Conservation (phyloP, 2,797 vertebrate genomes). For the Arnoldichthys spilopterus region DNA sequence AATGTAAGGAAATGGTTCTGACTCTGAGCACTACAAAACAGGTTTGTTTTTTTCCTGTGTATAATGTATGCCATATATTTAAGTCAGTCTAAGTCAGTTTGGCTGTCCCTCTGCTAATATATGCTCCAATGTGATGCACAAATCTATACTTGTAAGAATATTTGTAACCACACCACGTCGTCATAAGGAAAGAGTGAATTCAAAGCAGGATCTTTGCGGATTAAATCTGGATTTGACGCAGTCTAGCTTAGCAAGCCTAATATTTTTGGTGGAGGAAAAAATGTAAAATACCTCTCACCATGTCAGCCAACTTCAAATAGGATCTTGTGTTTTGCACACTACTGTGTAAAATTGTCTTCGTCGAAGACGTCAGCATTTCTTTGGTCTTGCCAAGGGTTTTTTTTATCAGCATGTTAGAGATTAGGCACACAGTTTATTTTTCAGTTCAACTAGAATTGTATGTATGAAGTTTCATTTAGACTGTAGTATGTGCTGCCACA, state of each 20-base stretch:
- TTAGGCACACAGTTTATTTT: neutral
- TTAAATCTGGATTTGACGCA: conserved; percentile 71
- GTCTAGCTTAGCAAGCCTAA: conserved; percentile 69
- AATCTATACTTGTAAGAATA: conserved; percentile 46
- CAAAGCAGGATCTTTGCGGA: conserved; percentile 78
- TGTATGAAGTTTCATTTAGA: neutral
- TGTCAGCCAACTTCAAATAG: conserved; percentile 44
- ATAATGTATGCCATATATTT: neutral
- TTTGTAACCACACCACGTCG: conserved; percentile 68
- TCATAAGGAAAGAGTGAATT: conserved; percentile 74
- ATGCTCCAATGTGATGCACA: neutral
- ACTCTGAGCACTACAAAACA: neutral
- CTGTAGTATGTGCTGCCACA: neutral
- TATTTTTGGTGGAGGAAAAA: conserved; percentile 59
- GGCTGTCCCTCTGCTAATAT: neutral
- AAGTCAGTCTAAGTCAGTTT: neutral
- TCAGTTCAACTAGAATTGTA: neutral
- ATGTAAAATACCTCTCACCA: conserved; percentile 52
- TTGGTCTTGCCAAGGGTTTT: neutral
- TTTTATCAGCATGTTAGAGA: neutral
- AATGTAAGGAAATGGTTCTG: neutral
- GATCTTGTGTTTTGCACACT: conserved; percentile 1
- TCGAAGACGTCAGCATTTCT: conserved; percentile 10
- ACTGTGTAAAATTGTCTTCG: neutral
- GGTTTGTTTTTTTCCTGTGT: conserved; percentile 5